These are phyloP conservation scores for Pedionomus torquatus DNA, from an alignment of 2,113 vertebrate genomes.

Conservation along the genomic window DNA sequence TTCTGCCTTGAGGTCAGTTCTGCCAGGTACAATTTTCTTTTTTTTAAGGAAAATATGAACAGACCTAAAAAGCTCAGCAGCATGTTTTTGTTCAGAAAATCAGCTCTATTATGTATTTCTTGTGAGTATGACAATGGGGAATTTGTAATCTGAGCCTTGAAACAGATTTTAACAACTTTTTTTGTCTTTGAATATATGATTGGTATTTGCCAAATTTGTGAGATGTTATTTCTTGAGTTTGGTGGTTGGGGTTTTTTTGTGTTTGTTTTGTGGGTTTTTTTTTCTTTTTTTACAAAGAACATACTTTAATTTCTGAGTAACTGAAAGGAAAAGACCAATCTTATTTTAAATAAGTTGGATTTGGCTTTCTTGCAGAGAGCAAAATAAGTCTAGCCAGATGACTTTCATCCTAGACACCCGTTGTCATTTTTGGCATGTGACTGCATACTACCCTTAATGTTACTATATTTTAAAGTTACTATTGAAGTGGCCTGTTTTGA, in stretches of 20 bases:
- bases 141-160: background rate
- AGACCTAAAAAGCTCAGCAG: background rate
- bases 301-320: background rate
- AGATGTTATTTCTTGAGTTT: background rate
- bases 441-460: background rate
- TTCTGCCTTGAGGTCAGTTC: background rate
- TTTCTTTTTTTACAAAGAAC: background rate
- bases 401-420: background rate
- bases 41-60: background rate
- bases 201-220: accelerated
- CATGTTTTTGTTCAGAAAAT: background rate
- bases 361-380: background rate
- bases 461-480: background rate
- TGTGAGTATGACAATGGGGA: background rate
- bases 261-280: too few species aligned
- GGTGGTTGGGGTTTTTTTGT: too few species aligned
- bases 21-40: background rate
- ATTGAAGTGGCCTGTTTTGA: background rate
- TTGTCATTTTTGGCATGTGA: background rate
- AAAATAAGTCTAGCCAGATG: background rate
- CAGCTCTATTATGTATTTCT: background rate
- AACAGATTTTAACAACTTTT: background rate
- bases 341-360: background rate
- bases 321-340: background rate
- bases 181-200: background rate